Evolutionary conservation across 2,797 vertebrate genomes (phyloP).

Genomic region (Sebastes nivosus): DNA sequence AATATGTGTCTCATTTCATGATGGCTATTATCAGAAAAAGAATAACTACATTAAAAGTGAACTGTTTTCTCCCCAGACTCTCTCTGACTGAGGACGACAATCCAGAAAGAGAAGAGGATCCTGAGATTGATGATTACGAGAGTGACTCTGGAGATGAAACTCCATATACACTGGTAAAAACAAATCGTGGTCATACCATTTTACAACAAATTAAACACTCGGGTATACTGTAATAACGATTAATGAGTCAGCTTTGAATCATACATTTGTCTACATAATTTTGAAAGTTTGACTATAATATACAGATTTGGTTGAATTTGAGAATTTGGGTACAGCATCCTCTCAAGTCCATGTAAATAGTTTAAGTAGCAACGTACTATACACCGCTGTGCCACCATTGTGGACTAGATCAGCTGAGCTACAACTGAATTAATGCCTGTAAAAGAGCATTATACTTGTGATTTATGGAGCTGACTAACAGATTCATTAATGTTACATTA

Average conservation of each 20-base stretch:
- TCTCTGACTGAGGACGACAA: constrained; percentile 77
- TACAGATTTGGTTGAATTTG: not conserved
- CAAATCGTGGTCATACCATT: not conserved
- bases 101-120: constrained; percentile 68
- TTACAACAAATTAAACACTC: fast-evolving
- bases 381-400: not conserved
- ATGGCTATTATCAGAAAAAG: not conserved
- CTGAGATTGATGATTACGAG: constrained; percentile 71
- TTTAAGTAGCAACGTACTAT: not conserved
- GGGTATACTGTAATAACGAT: not conserved
- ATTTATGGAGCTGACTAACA: not conserved
- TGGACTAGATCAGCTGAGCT: not conserved
- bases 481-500: not conserved
- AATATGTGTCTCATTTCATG: not conserved
- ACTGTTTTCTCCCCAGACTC: constrained; percentile 64
- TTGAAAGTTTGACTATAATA: not conserved
- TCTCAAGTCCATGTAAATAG: not conserved
- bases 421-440: not conserved
- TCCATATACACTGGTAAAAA: constrained; percentile 61
- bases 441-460: not conserved
- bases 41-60: not conserved
- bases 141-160: constrained; percentile 63
- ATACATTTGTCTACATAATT: not conserved
- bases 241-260: not conserved
- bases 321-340: not conserved